Evolutionary conservation across 1,140 invertebrate species (phyloP).

Genomic region (Brachionus rubens): DNA sequence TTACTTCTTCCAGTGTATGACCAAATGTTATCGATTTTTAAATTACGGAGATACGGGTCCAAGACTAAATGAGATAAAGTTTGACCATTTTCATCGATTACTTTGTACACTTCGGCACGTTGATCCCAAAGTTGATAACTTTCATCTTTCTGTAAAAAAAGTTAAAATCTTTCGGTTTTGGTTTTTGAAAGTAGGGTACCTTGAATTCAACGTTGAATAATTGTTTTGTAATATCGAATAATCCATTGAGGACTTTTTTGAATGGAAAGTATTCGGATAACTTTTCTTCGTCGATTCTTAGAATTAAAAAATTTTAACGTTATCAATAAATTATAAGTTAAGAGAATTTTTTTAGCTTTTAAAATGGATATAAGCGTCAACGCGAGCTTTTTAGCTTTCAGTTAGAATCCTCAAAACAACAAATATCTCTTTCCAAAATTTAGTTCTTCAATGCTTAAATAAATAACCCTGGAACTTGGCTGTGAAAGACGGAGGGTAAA

Average conservation of each 20-base stretch:
- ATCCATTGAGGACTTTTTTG: slow-evolving; percentile 70
- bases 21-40: slow-evolving; percentile 41
- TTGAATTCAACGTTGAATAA: slow-evolving; percentile 80
- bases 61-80: not conserved
- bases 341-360: no score
- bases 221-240: slow-evolving; percentile 72
- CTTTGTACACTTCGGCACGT: not conserved
- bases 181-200: slow-evolving; percentile 48
- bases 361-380: no score
- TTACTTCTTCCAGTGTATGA: slow-evolving; percentile 37
- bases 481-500: no score
- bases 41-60: slow-evolving; percentile 11
- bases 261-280: slow-evolving; percentile 79
- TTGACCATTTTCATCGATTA: slow-evolving; percentile 21
- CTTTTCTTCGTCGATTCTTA: slow-evolving; percentile 69
- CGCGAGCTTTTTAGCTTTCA: no score
- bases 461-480: no score
- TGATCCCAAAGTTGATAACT: slow-evolving; percentile 2
- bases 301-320: no score
- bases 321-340: no score
- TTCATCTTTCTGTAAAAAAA: slow-evolving; percentile 9
- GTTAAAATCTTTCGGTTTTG: not conserved
- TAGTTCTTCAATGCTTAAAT: no score
- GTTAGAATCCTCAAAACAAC: no score
- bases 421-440: no score